These are phyloP conservation scores for Catharus bicknelli DNA, from an alignment of 2,113 vertebrate species.

Conservation along the genomic window DNA sequence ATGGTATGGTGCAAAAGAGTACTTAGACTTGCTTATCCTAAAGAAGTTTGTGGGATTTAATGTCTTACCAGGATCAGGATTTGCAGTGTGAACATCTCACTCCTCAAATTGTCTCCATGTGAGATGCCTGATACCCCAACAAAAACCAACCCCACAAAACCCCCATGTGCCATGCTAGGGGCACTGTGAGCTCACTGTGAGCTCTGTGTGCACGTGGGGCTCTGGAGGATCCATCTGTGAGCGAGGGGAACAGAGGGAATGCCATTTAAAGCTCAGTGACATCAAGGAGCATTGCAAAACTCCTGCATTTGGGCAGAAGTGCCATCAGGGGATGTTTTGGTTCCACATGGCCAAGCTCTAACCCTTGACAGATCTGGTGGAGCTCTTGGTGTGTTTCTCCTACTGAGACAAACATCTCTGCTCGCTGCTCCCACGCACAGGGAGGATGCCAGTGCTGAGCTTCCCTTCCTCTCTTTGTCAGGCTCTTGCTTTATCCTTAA, in stretches of 20 bases:
- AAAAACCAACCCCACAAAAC: background rate
- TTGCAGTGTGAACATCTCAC: background rate
- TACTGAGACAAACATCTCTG: background rate
- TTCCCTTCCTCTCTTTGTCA: background rate
- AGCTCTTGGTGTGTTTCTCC: background rate
- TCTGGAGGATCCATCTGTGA: background rate
- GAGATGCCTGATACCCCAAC: background rate
- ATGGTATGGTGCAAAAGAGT: background rate
- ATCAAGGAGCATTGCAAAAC: background rate
- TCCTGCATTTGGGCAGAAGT: fast-evolving
- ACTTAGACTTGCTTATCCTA: background rate
- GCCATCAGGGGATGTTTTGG: background rate
- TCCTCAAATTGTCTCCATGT: background rate
- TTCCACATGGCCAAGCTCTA: fast-evolving
- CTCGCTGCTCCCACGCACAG: fast-evolving
- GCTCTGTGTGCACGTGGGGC: fast-evolving
- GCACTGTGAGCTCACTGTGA: background rate
- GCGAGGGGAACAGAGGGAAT: background rate
- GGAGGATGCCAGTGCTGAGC: background rate
- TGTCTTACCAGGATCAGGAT: background rate
- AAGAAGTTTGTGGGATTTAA: background rate
- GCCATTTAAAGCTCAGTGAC: background rate
- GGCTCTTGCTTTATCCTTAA: background rate
- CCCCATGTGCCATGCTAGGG: too few species aligned
- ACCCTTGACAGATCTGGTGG: background rate